Percentiles rank a stretch among this genome's conserved stretches.
Conservation (phyloP, 2,888 invertebrate species). For the Malachius bipustulatus region DNA sequence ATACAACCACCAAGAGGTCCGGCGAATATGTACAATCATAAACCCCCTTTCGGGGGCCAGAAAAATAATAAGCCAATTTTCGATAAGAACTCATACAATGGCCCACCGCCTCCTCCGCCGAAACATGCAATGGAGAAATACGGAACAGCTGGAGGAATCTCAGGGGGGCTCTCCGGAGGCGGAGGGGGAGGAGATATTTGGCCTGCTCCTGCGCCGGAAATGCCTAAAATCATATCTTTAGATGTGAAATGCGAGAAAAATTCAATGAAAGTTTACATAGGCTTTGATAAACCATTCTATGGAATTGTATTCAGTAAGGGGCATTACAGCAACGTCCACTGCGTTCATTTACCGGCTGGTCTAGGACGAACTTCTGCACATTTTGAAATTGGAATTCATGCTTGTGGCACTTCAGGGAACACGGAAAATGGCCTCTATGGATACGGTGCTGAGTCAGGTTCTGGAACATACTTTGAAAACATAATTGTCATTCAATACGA, state of each 20-base stretch:
- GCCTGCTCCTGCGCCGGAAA: constrained; percentile 76
- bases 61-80: constrained; percentile 36
- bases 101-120: constrained; percentile 58
- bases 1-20: constrained; percentile 35
- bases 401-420: constrained; percentile 85
- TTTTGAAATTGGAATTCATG: constrained; percentile 83
- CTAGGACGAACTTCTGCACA: constrained; percentile 75
- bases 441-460: constrained; percentile 76
- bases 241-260: constrained; percentile 93
- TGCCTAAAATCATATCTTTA: constrained; percentile 85
- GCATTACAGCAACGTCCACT: constrained; percentile 84
- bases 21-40: constrained; percentile 35
- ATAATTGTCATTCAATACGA: constrained; percentile 90
- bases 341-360: constrained; percentile 82
- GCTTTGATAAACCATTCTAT: constrained; percentile 88
- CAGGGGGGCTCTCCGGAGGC: too few species aligned
- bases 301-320: constrained; percentile 94
- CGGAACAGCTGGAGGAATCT: constrained; percentile 28
- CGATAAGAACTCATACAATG: constrained; percentile 55
- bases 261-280: constrained; percentile 87
- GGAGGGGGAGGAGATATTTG: constrained; percentile 64
- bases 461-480: constrained; percentile 88
- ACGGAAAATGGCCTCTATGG: constrained; percentile 83
- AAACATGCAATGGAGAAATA: constrained; percentile 36
- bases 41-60: constrained; percentile 42